Base-by-base conservation (phyloP, 2,113 vertebrate species). In the Spea multiplicata region DNA sequence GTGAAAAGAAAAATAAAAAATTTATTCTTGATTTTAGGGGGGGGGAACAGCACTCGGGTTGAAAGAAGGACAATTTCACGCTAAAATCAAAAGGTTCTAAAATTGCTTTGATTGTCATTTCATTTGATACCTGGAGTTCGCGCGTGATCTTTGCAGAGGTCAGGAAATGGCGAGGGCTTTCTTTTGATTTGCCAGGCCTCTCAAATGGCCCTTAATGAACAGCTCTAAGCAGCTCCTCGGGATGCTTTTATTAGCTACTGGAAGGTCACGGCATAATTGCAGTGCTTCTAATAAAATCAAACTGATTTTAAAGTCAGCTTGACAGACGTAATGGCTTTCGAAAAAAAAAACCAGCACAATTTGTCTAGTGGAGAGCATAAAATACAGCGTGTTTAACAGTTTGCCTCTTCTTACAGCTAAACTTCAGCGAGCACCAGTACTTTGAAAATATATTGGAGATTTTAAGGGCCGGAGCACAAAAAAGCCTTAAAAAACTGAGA, bases 361-460 rank as follows among this genome's bases (percentile, higher is more conserved):
- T n/a, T 6, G 9, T 13, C 50, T 55, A 30, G 9, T 68, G 64
- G 16, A 76, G 44, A n/a, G 48, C 49, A 53, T 66, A 5, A 66
- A 67, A 66, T n/a, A 13, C 49, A 0, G 44, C n/a, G 14, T 12
- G 14, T 65, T 46, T 66, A 44, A 8, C 44, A 44, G 14, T 55
- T 44, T 44, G 14, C 45, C 6, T 75, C 66, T 86, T 73, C 81
- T 78, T 79, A 14, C 59, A 99, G 96, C 84, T 98, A 44, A 94
- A 94, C 87, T 97, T 97, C 83, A 97, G 93, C 1, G 92, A 96
- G 82, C 88, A 95, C 52, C 87, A 86, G 75, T 99, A 97, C 87
- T 99, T 99, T 80, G 96, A 99, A 84, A 99, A 99, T 65, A 89
- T 94, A 74, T 91, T 99, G 57, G 94, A 96, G 86, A 99, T 96